Evolutionary conservation across 2,797 vertebrate species (phyloP), one percentile per base, ranked within the genome.

Genomic region (Rhodeus uyekii): DNA sequence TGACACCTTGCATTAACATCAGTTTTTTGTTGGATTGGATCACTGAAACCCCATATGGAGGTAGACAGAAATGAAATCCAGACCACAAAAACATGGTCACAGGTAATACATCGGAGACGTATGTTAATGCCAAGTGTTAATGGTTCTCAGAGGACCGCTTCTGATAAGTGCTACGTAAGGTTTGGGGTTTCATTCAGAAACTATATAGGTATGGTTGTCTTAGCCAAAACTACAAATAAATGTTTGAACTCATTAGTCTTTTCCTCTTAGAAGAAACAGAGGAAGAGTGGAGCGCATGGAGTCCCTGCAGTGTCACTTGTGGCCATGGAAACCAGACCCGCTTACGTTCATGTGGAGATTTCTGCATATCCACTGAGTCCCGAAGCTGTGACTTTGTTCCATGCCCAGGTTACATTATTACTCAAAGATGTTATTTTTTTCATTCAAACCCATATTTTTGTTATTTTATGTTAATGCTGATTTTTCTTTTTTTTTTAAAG

Each of bases 201-300:
- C 19, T 50, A 5, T 16, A 73, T n/a, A 13, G 5, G 22, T 5
- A 55, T 68, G 32, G 8, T 48, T 36, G n/a, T 16, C 5, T 19
- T 3, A 1, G 2, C 0, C 5, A 71, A 44, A 32, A 8, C n/a
- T 7, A 58, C 4, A 36, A 12, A 69, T n/a, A n/a, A 12, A 27
- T 39, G n/a, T 65, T 32, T 61, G 58, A 50, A 63, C 69, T 22
- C n/a, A 34, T 71, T 39, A 19, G 32, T 38, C 0, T 4, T 68
- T n/a, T 58, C 55, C 71, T 39, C 42, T 78, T 91, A 97, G 96
- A 97, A 87, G 95, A 94, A 77, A 95, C 92, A 85, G 90, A 93
- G 48, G 93, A 93, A 2, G 96, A 97, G 63, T 98, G 97, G 97
- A 96, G 95, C 12, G 78, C 92, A 0, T 99, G 96, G 97, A 96